Base-by-base conservation (phyloP, 2,797 vertebrate genomes). In the Etheostoma perlongum region DNA sequence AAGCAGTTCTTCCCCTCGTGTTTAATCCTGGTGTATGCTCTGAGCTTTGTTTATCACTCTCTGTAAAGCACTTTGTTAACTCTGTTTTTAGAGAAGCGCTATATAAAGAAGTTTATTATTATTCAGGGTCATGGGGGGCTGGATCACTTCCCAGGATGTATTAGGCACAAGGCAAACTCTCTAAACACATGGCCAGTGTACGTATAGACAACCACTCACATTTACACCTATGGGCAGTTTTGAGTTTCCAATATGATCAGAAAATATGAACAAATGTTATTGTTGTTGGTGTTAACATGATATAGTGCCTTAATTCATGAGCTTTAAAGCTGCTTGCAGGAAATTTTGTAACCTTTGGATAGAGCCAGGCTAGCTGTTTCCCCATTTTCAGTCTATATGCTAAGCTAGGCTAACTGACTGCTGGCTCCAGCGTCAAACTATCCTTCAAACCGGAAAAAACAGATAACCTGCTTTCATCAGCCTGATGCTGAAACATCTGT, bases 31-130 rank as follows among this genome's bases (percentile, higher is more conserved):
- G 42, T 76, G 65, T 88, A 85, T 79, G 69, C 77, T 79, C 74
- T 79, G 60, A 51, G 58, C 76, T 89, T 87, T 82, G 71, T 80
- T 67, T 84, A 79, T 86, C 74, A 4, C 60, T 86, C 63, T 68
- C 82, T 84, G 67, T 44, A 47, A 75, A 80, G 74, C 72, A 63
- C 81, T 88, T 85, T 90, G 79, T 89, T 81, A 88, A 85, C 71
- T 89, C 76, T 82, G 83, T 80, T 88, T 91, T 85, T 76, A 90
- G 85, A 85, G 52, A 76, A 78, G 76, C 1, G 25, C 88, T 92
- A 92, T 89, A 88, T 90, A 88, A 91, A 89, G 88, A 90, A 74
- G 83, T 88, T 83, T 92, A 90, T 92, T 91, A 90, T 91, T 90
- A 93, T 85, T 88, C 86, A 79, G 76, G 81, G 86, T 86, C 84